Evolutionary conservation across 2,888 invertebrate genomes (phyloP).

Genomic region (Eupithecia tripunctaria): DNA sequence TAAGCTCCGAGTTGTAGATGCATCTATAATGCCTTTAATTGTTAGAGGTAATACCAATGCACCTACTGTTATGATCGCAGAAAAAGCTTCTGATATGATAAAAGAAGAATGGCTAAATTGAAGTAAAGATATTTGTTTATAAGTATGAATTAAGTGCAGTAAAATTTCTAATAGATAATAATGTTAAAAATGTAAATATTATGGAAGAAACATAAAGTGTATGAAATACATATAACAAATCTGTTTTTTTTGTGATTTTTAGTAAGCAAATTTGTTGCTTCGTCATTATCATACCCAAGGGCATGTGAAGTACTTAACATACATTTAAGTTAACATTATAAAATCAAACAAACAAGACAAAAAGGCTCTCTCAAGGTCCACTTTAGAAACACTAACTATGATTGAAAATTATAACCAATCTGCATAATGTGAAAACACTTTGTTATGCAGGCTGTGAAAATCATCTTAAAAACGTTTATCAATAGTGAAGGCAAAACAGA

Average conservation of each 20-base stretch:
- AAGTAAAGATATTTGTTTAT: background rate
- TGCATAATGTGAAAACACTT: background rate
- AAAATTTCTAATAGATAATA: background rate
- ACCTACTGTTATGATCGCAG: slow-evolving; percentile 93
- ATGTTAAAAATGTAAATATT: background rate
- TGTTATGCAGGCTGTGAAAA: background rate
- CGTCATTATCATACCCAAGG: background rate
- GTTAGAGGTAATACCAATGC: slow-evolving; percentile 92
- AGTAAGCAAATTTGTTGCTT: background rate
- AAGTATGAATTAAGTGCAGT: background rate
- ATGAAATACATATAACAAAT: background rate
- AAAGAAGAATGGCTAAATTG: slow-evolving; percentile 82
- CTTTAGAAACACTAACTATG: background rate
- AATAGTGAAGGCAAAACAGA: background rate
- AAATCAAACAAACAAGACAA: background rate
- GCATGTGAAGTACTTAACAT: too few species aligned
- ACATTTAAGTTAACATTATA: too few species aligned
- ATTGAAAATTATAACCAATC: background rate
- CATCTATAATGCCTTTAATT: slow-evolving; percentile 87
- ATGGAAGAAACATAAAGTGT: background rate
- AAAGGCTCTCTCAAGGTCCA: background rate
- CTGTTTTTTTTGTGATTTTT: background rate
- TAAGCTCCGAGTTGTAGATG: slow-evolving; percentile 87
- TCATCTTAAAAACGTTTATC: background rate
- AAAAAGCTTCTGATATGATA: slow-evolving; percentile 91